These are phyloP conservation scores for Hippasteria phrygiana DNA, from an alignment of 53 echinoderm and acorn worm species.

Conservation along the genomic window DNA sequence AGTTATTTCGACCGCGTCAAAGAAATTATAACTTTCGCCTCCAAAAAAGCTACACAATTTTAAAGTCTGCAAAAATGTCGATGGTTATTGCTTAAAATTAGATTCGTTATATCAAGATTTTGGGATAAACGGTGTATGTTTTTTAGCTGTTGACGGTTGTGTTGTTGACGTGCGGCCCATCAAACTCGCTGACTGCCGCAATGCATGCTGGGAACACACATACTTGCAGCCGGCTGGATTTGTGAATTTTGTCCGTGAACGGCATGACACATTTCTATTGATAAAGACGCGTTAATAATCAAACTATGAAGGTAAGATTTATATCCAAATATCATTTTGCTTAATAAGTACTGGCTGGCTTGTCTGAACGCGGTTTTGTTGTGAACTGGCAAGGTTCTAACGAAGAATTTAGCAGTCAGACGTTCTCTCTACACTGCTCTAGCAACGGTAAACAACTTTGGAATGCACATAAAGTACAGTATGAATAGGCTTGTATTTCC, in stretches of 20 bases:
- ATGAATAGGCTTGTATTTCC: slow-evolving; percentile 28
- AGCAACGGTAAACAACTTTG: slow-evolving; percentile 64
- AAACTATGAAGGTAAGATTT: slow-evolving; percentile 51
- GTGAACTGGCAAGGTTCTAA: background rate
- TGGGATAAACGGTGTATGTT: no score
- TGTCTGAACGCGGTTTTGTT: background rate
- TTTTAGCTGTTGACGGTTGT: no score
- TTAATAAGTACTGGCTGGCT: background rate
- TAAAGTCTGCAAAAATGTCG: no score
- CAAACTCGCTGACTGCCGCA: slow-evolving; percentile 31
- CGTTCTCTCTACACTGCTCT: slow-evolving; percentile 32
- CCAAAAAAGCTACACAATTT: no score
- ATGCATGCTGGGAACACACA: slow-evolving; percentile 62
- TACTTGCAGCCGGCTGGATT: slow-evolving; percentile 28
- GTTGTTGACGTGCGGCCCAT: no score
- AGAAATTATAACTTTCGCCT: no score
- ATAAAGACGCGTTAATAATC: slow-evolving; percentile 11
- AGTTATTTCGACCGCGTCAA: no score
- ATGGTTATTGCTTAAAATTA: no score
- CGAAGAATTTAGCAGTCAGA: background rate
- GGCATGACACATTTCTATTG: background rate
- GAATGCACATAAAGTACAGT: background rate
- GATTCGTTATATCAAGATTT: no score
- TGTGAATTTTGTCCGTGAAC: slow-evolving; percentile 13
- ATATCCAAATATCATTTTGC: background rate